phyloP scores from a whole-genome alignment of 2,797 vertebrate species.

The Pangasius djambal region DNA sequence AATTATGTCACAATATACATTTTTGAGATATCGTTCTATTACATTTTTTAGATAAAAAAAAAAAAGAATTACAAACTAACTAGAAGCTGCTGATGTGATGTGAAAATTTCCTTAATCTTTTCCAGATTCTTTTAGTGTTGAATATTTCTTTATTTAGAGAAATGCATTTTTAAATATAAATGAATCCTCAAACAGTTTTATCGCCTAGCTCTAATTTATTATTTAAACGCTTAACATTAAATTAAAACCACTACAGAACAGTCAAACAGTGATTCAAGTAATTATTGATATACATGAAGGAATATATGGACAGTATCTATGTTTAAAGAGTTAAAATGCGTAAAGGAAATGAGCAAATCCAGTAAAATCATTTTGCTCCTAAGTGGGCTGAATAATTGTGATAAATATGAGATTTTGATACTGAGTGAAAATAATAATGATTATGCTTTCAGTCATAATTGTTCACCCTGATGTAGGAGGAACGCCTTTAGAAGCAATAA shows the following conservation, averaged over 20 bases:
- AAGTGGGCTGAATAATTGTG: background rate
- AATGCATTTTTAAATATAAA: background rate
- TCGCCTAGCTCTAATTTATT: background rate
- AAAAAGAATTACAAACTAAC: background rate
- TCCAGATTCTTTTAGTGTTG: background rate
- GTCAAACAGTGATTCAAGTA: background rate
- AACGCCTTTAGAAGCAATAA: background rate
- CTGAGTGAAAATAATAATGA: no score
- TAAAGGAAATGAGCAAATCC: background rate
- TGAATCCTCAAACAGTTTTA: background rate
- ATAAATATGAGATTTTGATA: background rate
- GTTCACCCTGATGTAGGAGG: background rate
- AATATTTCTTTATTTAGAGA: background rate
- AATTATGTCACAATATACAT: background rate
- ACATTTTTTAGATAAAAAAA: no score
- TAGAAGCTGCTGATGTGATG: background rate
- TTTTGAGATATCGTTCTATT: background rate
- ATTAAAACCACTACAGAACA: no score
- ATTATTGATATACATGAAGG: background rate
- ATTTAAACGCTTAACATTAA: background rate
- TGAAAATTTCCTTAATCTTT: background rate
- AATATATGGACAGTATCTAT: background rate
- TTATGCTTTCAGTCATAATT: background rate
- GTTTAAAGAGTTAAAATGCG: background rate
- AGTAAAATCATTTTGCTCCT: background rate